Conservation (phyloP, 2,113 vertebrate genomes). For the Phycodurus eques region DNA sequence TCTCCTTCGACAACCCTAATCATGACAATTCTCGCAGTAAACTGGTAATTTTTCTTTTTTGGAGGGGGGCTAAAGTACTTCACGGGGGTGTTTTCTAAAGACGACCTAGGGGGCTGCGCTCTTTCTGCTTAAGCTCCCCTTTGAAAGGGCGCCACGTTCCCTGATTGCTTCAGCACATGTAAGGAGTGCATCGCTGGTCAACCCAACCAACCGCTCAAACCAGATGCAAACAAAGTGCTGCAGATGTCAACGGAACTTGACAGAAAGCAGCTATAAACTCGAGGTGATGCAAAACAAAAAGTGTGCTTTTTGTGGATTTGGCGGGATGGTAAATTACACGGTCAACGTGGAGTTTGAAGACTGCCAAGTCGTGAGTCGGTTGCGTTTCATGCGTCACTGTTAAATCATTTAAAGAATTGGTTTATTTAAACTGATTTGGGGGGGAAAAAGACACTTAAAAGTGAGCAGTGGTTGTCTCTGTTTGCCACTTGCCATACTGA, state of each 20-base stretch:
- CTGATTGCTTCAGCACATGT: constrained; percentile 60
- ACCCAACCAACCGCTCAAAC: constrained; percentile 20
- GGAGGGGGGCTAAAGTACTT: constrained; percentile 6
- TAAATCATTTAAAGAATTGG: not conserved
- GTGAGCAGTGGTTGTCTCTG: not conserved
- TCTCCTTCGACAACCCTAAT: too few species aligned
- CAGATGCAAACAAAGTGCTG: constrained; percentile 40
- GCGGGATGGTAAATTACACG: constrained; percentile 31
- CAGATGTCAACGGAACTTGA: constrained; percentile 41
- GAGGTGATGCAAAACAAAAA: constrained; percentile 33
- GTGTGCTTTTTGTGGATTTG: constrained; percentile 36
- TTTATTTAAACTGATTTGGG: not conserved
- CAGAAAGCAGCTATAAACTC: constrained; percentile 40
- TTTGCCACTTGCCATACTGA: not conserved
- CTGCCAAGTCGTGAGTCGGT: constrained; percentile 20
- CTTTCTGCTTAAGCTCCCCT: constrained; percentile 19
- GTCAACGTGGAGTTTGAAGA: not conserved
- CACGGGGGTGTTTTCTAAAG: constrained; percentile 19
- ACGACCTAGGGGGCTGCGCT: constrained; percentile 19
- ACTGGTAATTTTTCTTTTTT: constrained; percentile 6
- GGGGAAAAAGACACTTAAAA: not conserved
- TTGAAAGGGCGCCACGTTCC: constrained; percentile 35
- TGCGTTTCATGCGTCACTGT: not conserved
- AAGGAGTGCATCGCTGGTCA: constrained; percentile 41
- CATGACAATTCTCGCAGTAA: constrained; percentile 2